Conservation (phyloP, 2,888 invertebrate species). For the Lasius fuliginosus region DNA sequence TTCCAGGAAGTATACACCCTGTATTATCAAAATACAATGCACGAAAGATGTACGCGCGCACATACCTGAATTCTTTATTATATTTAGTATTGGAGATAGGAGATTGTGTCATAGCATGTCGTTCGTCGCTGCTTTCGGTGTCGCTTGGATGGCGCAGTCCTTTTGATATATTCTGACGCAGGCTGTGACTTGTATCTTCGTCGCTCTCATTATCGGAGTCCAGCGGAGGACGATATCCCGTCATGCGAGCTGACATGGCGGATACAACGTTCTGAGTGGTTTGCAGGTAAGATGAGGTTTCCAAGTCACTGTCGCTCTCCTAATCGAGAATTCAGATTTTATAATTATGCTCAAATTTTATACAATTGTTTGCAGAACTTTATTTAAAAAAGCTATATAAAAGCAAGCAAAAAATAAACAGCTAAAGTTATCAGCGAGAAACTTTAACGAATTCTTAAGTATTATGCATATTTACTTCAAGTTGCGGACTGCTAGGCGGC, state of each 20-base stretch:
- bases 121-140: slow-evolving; percentile 82
- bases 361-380: slow-evolving; percentile 15
- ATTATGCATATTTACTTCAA: background rate
- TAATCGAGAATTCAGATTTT: slow-evolving; percentile 45
- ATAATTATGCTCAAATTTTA: background rate
- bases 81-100: slow-evolving; percentile 76
- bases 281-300: slow-evolving; percentile 85
- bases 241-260: slow-evolving; percentile 86
- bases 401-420: background rate
- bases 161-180: slow-evolving; percentile 76
- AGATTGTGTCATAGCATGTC: slow-evolving; percentile 72
- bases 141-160: slow-evolving; percentile 76
- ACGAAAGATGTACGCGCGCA: background rate
- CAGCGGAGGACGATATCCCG: slow-evolving; percentile 76
- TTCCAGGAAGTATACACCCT: too few species aligned
- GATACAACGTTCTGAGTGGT: slow-evolving; percentile 88
- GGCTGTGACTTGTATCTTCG: slow-evolving; percentile 81
- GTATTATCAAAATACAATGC: background rate
- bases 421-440: background rate
- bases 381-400: background rate
- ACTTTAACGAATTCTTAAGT: background rate
- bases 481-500: slow-evolving; percentile 80
- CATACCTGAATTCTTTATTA: slow-evolving; percentile 76
- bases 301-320: slow-evolving; percentile 84
- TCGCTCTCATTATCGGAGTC: slow-evolving; percentile 86